Base-by-base conservation (phyloP, 2,113 vertebrate genomes). In the Odocoileus hemionus region DNA sequence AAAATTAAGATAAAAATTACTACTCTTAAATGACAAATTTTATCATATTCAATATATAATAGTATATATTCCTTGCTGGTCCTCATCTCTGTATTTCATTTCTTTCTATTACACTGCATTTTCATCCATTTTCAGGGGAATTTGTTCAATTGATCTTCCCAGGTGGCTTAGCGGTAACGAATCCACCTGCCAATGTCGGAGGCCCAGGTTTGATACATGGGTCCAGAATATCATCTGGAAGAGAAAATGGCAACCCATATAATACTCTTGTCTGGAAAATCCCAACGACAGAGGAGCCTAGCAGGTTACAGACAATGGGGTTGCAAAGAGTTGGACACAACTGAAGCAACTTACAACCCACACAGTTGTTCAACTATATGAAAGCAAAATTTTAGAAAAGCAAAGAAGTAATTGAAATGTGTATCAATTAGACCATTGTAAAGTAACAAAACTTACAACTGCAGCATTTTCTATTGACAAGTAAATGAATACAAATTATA, bases 401-500 rank as follows among this genome's bases (percentile, higher is more conserved):
- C 13, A 64, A 88, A 93, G 30, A 82, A 83, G n/a, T 43, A 45
- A 83, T 7, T 52, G 21, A 96, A 94, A 58, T 57, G 12, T 50
- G 26, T 86, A 95, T 80, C 83, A 89, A 95, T 83, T 83, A 94
- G 64, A 87, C 8, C 33, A 89, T 57, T 60, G 83, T 28, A 91
- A 84, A 74, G 70, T 36, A 88, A 76, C 11, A 94, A 95, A 96
- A 67, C 10, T 33, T 92, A 47, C 23, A 47, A 61, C n/a, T 33
- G 28, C 92, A 96, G 11, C 14, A 96, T 78, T 93, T 39, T 84
- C 91, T 79, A 79, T 26, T 70, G 45, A 97, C 92, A 95, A 97
- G 64, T 26, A 92, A 87, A 80, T 93, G 33, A 96, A 94, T 91
- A 90, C 39, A 93, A 94, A 96, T 96, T 83, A 97, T 39, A 93